Evolutionary conservation across 2,888 invertebrate species (phyloP).

Genomic region (Drosophila lacicola): DNA sequence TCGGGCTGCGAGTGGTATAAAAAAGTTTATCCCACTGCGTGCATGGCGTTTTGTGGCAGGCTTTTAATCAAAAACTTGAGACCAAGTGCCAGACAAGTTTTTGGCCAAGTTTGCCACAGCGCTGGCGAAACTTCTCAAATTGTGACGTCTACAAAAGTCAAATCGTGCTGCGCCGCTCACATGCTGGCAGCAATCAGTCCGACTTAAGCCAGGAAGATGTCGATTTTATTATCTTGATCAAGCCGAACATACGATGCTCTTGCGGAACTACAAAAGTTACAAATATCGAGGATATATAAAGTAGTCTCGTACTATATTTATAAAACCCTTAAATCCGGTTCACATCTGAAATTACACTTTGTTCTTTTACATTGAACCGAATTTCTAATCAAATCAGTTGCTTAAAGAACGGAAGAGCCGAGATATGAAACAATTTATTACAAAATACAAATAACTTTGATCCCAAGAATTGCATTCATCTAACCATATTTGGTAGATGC

Average conservation of each 20-base stretch:
- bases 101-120: conserved; percentile 64
- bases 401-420: no score
- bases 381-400: no score
- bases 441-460: no score
- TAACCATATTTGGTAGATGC: no score
- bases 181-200: conserved; percentile 64
- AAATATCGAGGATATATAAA: neutral
- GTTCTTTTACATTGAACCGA: no score
- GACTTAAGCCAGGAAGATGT: conserved; percentile 24
- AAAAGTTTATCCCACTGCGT: conserved; percentile 59
- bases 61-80: conserved; percentile 80
- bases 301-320: no score
- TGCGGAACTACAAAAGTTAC: neutral
- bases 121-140: conserved; percentile 66
- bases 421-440: no score
- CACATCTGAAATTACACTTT: no score
- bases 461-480: no score
- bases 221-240: neutral
- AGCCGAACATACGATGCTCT: conserved; percentile 31
- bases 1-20: conserved; percentile 32
- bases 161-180: conserved; percentile 63
- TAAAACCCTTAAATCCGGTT: no score
- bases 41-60: conserved; percentile 58
- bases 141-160: conserved; percentile 80
- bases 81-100: conserved; percentile 70